Evolutionary conservation across 2,888 invertebrate genomes (phyloP).

Genomic region (Zelleria hepariella): DNA sequence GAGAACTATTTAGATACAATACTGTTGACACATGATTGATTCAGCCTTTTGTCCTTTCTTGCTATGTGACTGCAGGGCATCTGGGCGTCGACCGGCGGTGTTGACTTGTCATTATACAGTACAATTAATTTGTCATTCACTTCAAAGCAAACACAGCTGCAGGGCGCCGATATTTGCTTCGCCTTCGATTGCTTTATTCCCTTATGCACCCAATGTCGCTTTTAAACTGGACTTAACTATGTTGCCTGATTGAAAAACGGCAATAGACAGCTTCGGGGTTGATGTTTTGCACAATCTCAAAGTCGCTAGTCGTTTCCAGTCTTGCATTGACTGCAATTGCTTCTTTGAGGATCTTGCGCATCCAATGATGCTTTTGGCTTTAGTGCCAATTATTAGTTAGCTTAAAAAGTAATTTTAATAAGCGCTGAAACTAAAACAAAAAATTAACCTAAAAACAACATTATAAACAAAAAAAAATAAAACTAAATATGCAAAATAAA

Average conservation of each 20-base stretch:
- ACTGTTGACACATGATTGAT: no score
- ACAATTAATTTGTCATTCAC: slow-evolving; percentile 51
- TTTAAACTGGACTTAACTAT: not conserved
- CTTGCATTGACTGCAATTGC: not conserved
- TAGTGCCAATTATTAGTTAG: no score
- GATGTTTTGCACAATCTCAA: not conserved
- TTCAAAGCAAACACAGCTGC: slow-evolving; percentile 31
- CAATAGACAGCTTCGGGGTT: not conserved
- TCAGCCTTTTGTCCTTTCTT: slow-evolving; percentile 11
- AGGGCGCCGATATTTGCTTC: not conserved
- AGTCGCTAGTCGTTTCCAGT: not conserved
- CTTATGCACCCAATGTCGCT: not conserved
- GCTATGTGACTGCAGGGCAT: not conserved
- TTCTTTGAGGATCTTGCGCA: not conserved
- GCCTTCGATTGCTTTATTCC: not conserved
- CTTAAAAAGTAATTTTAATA: no score
- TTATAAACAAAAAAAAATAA: no score
- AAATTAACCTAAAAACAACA: no score
- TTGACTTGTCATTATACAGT: slow-evolving; percentile 51
- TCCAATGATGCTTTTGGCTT: not conserved
- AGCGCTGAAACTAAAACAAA: no score
- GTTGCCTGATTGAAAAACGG: not conserved
- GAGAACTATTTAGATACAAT: no score
- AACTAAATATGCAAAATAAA: no score
- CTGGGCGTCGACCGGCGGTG: slow-evolving; percentile 16